Conservation (phyloP, 2,797 vertebrate genomes). For the Pseudocheirus occidentalis region DNA sequence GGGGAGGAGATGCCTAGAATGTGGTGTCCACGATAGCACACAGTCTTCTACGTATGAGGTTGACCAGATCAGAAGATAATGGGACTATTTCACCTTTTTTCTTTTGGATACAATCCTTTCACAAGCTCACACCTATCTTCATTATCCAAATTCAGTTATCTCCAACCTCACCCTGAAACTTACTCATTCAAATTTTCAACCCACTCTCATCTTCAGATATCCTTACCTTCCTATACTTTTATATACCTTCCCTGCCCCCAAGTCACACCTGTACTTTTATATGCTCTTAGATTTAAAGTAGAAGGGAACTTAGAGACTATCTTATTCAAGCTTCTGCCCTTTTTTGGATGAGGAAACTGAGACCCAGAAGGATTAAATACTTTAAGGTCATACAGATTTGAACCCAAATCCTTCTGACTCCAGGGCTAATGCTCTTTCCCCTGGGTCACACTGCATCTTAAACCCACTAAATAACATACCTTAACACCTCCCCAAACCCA, state of each 20-base stretch:
- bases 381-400: not conserved
- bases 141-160: not conserved
- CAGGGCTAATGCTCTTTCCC: not conserved
- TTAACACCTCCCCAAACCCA: not conserved
- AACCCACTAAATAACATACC: not conserved
- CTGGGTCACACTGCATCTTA: not conserved
- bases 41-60: not conserved
- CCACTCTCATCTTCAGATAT: not conserved
- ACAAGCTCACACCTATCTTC: not conserved
- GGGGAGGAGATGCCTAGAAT: not conserved
- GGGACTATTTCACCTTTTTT: not conserved
- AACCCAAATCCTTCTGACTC: not conserved
- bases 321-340: not conserved
- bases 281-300: not conserved
- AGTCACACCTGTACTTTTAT: not conserved
- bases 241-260: not conserved
- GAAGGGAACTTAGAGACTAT: not conserved
- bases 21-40: not conserved
- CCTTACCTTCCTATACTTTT: not conserved
- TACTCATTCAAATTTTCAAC: not conserved
- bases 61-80: not conserved
- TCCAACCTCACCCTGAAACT: not conserved
- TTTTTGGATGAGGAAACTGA: not conserved
- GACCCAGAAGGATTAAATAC: not conserved
- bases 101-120: not conserved